Conservation (phyloP, 2,797 vertebrate species). For the Sebastes diaconus region DNA sequence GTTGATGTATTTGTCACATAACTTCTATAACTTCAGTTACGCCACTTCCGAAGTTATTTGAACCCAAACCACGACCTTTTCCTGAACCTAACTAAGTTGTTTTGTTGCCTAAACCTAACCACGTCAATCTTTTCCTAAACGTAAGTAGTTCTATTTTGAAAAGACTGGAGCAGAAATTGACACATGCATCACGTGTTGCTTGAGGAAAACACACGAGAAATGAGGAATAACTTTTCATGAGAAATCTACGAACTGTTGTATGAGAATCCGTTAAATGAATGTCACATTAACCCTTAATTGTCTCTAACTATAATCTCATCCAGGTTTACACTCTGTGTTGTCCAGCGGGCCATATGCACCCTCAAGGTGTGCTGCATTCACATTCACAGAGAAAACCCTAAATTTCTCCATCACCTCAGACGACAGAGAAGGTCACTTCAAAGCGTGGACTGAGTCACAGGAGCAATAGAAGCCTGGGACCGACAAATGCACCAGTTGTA, state of each 20-base stretch:
- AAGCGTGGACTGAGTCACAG: slow-evolving; percentile 67
- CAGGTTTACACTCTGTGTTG: not conserved
- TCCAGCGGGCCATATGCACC: slow-evolving; percentile 26
- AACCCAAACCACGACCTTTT: too few relatives aligned
- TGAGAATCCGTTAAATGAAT: not conserved
- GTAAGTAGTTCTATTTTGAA: too few relatives aligned
- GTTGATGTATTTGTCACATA: too few relatives aligned
- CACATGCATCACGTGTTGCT: not conserved
- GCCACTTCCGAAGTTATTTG: too few relatives aligned
- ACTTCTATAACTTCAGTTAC: too few relatives aligned
- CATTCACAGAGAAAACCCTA: slow-evolving; percentile 60
- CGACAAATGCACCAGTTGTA: slow-evolving; percentile 85
- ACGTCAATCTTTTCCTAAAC: too few relatives aligned
- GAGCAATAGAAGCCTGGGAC: slow-evolving; percentile 75
- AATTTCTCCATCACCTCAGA: slow-evolving; percentile 56
- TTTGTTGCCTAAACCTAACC: too few relatives aligned
- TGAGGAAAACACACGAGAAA: accelerated
- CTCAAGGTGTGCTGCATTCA: slow-evolving; percentile 40
- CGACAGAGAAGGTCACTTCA: slow-evolving; percentile 76
- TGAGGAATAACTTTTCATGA: not conserved
- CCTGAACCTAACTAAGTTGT: accelerated
- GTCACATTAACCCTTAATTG: not conserved
- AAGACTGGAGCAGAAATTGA: not conserved
- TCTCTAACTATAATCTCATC: not conserved
- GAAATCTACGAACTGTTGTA: too few relatives aligned